Base-by-base conservation (phyloP, 2,113 vertebrate species). In the Alethe diademata region DNA sequence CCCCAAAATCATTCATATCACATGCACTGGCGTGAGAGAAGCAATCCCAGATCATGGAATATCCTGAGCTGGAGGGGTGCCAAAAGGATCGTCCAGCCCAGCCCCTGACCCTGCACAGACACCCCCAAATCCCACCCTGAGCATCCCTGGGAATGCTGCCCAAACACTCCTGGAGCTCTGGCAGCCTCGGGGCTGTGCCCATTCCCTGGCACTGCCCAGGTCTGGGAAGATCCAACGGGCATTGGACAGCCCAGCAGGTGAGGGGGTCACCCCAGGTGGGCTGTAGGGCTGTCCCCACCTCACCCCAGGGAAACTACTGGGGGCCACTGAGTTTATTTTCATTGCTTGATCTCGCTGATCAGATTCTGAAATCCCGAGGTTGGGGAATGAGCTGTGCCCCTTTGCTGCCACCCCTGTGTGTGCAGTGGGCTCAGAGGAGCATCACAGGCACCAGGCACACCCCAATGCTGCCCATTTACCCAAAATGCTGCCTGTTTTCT, bases 401-500 rank as follows among this genome's bases (percentile, higher is more conserved):
- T 58, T 43, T 31, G 60, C 60, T 48, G 42, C 53, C 23, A 3
- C 8, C 58, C 19, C 12, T 3, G 28, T 5, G 22, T 22, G 1
- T 11, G n/a, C 23, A 31, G 20, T 0, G 0, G 26, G 53, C 54
- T 45, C 2, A 0, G n/a, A 43, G 29, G 65, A 42, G 48, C 53
- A 7, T 19, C 48, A 8, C n/a, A 28, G 28, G 38, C 43, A 8
- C 28, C 29, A 6, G 35, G 61, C 48, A 53, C 31, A 38, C 2
- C 17, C 13, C 4, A 2, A 40, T 40, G 40, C 43, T 43, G 42
- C 42, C 42, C 42, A 19, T 43, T 45, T 45, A 45, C 43, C 43
- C 43, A 45, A 45, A 45, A 3, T 3, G 31, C 35, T 22, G 5
- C 29, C 1, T 1, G 11, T 10, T 56, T 79, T 1, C 20, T 5